These are phyloP conservation scores for Lobophora halterata DNA, from an alignment of 2,888 invertebrate genomes.

Conservation along the genomic window DNA sequence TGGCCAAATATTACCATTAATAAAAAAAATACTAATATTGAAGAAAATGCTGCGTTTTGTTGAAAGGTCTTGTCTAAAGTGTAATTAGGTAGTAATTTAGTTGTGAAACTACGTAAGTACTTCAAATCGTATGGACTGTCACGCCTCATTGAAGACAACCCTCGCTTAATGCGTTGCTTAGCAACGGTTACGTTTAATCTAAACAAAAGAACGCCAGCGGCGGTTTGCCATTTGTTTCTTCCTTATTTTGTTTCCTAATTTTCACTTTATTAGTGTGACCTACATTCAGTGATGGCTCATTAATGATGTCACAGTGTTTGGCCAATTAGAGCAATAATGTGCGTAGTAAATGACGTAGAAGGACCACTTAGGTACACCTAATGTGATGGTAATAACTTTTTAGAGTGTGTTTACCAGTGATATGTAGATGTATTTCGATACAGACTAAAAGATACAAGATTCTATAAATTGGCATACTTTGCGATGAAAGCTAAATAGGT, in stretches of 20 bases:
- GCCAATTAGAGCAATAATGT: conserved; percentile 15
- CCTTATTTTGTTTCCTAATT: not conserved
- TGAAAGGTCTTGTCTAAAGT: no score
- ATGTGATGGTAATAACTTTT: conserved; percentile 8
- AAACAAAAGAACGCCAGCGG: conserved; percentile 17
- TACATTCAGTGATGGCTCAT: conserved; percentile 16
- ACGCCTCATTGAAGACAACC: not conserved
- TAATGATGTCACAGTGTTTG: conserved; percentile 21
- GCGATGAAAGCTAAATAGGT: no score
- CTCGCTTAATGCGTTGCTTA: conserved; percentile 13
- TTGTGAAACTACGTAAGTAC: no score
- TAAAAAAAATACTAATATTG: no score
- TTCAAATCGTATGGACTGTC: no score
- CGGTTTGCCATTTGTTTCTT: not conserved
- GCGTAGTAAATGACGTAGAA: conserved; percentile 9
- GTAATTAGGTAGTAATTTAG: no score
- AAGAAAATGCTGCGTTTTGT: no score
- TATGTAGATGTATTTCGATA: no score
- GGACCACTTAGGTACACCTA: conserved; percentile 9
- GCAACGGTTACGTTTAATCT: conserved; percentile 15
- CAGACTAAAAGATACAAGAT: no score
- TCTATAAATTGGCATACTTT: no score
- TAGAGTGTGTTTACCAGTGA: conserved; percentile 3
- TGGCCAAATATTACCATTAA: no score
- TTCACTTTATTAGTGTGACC: conserved; percentile 14